These are phyloP conservation scores for Axis porcinus DNA, from an alignment of 2,113 vertebrate genomes.

Conservation along the genomic window DNA sequence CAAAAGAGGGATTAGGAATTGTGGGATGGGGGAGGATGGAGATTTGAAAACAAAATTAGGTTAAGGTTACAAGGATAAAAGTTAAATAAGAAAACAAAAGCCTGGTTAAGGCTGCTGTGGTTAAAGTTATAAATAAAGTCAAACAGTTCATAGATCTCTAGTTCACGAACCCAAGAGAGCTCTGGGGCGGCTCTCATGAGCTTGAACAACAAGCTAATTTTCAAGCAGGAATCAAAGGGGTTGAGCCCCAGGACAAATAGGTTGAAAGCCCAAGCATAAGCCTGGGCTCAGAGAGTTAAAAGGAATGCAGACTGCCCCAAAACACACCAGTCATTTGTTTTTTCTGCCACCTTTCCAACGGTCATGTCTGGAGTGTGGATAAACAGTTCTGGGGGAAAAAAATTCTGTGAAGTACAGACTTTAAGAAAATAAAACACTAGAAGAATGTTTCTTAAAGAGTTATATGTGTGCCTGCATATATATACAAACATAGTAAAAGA, in stretches of 20 bases:
- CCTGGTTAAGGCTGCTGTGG: constrained; percentile 7
- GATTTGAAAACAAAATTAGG: constrained; percentile 13
- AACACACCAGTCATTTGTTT: constrained; percentile 82
- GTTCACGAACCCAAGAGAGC: constrained; percentile 67
- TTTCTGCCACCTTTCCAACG: constrained; percentile 84
- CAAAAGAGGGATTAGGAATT: constrained; percentile 51
- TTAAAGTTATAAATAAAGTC: constrained; percentile 48
- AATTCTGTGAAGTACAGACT: constrained; percentile 75
- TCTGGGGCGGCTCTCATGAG: constrained; percentile 62
- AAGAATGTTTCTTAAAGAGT: constrained; percentile 69
- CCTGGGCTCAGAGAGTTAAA: constrained; percentile 77
- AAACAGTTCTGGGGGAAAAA: constrained; percentile 72
- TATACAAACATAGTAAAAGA: neutral
- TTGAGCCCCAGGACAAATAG: constrained; percentile 77
- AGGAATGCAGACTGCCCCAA: constrained; percentile 83
- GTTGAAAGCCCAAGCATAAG: constrained; percentile 78
- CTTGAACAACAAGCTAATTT: constrained; percentile 70
- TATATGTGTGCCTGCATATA: constrained; percentile 3
- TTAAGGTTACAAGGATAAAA: constrained; percentile 51
- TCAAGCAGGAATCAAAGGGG: constrained; percentile 79
- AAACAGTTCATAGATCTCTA: constrained; percentile 74
- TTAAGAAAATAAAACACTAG: constrained; percentile 81
- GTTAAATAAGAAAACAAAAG: constrained; percentile 51
- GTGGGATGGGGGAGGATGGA: neutral
- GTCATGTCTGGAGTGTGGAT: constrained; percentile 82